Evolutionary conservation across 92 coral and sea anemone genomes (phyloP).

Genomic region (Actinernus sp.): DNA sequence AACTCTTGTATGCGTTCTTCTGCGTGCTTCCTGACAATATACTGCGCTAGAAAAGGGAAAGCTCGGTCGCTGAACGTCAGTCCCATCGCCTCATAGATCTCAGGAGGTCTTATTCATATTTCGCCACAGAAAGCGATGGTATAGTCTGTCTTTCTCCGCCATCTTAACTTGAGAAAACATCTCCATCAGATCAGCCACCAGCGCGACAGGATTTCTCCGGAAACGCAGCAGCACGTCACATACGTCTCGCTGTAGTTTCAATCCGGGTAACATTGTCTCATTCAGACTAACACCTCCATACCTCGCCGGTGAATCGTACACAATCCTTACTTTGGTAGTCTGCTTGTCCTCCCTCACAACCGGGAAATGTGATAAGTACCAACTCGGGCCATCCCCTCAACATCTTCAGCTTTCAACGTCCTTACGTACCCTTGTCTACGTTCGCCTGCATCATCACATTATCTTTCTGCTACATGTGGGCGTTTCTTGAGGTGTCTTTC

Average conservation of each 20-base stretch:
- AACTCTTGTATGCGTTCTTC: constrained; percentile 33
- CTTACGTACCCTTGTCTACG: constrained; percentile 13
- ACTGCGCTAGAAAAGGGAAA: no score
- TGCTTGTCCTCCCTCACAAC: constrained; percentile 31
- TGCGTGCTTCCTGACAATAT: no score
- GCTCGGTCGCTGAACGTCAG: no score
- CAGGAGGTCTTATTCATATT: constrained; percentile 26
- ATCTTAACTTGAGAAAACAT: no score
- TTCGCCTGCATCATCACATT: constrained; percentile 33
- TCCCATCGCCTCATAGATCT: no score
- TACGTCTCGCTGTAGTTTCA: constrained; percentile 45
- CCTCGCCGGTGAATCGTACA: constrained; percentile 53
- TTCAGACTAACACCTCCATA: constrained; percentile 18
- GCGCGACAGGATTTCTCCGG: no score
- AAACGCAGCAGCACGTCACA: no score
- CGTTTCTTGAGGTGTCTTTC: no score
- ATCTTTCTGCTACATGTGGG: constrained; percentile 17
- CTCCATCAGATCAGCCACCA: no score
- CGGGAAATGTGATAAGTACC: constrained; percentile 67
- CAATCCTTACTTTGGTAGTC: constrained; percentile 53
- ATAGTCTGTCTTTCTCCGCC: constrained; percentile 36
- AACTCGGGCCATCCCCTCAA: constrained; percentile 36
- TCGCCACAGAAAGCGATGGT: constrained; percentile 65
- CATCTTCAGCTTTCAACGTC: constrained; percentile 21
- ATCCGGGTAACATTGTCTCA: no score